phyloP scores from a whole-genome alignment of 1,140 invertebrate genomes.

The Drosophila navojoa region DNA sequence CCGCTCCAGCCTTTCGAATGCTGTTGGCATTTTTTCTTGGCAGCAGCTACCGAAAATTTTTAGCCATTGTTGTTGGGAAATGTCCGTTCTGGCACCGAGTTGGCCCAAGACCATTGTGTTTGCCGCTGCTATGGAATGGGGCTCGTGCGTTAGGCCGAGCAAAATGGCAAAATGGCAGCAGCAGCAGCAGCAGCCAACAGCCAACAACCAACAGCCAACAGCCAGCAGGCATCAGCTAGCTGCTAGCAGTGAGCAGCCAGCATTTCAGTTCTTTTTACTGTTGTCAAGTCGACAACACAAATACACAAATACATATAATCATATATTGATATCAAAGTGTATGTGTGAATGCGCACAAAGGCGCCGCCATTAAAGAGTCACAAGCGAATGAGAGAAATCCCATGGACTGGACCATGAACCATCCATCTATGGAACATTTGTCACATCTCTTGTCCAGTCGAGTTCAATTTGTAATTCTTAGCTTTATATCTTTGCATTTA shows the following conservation, averaged over 20 bases:
- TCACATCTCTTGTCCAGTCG: slow-evolving; percentile 3
- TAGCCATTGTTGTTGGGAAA: slow-evolving; percentile 64
- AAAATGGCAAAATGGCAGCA: slow-evolving; percentile 1
- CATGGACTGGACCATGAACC: not conserved
- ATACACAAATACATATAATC: slow-evolving; percentile 41
- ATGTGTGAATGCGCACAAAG: slow-evolving; percentile 34
- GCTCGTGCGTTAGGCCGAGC: slow-evolving; percentile 59
- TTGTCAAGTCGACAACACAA: slow-evolving; percentile 70
- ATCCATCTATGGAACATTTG: slow-evolving; percentile 12
- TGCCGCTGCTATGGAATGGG: not conserved
- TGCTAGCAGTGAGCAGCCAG: slow-evolving; percentile 30
- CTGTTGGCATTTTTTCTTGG: slow-evolving; percentile 61
- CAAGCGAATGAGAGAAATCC: slow-evolving; percentile 43
- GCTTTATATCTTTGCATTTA: no score
- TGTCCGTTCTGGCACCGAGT: slow-evolving; percentile 80
- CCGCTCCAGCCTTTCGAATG: slow-evolving; percentile 60
- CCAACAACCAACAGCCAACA: slow-evolving; percentile 39
- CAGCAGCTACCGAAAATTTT: slow-evolving; percentile 58
- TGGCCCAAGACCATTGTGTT: slow-evolving; percentile 62
- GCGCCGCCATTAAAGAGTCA: slow-evolving; percentile 66
- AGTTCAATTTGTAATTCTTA: not conserved
- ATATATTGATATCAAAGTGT: slow-evolving; percentile 12
- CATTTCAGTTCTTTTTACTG: slow-evolving; percentile 76
- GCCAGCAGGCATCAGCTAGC: no score
- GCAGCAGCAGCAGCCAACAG: slow-evolving; percentile 17